phyloP scores from a whole-genome alignment of 2,113 vertebrate species.

The Ramphastos sulfuratus region DNA sequence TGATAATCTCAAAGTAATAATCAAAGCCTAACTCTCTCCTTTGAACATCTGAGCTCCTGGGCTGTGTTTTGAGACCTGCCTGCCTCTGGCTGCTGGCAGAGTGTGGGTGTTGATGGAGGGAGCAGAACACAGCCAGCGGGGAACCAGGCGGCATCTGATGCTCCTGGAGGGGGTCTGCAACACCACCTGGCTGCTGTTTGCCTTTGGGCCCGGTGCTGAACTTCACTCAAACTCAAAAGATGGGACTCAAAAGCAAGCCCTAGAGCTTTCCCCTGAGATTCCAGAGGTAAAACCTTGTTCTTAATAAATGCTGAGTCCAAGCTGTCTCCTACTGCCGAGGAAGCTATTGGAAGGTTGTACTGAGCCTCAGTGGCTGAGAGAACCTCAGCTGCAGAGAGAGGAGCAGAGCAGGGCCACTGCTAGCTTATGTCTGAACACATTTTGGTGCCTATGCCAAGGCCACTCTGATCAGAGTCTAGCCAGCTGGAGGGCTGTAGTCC shows the following conservation, averaged over 20 bases:
- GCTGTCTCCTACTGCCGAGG: neutral
- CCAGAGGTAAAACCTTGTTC: neutral
- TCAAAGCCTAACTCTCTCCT: neutral
- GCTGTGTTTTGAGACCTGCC: neutral
- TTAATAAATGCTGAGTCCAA: neutral
- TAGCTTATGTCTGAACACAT: neutral
- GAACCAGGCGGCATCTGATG: neutral
- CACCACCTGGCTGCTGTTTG: neutral
- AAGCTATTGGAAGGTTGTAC: neutral
- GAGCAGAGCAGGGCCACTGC: neutral
- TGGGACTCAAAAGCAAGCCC: neutral
- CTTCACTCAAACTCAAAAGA: neutral
- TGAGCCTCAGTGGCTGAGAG: neutral
- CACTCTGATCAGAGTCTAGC: neutral
- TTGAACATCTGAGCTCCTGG: neutral
- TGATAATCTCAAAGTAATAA: constrained; percentile 4
- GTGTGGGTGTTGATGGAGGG: fast-evolving
- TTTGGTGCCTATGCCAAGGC: neutral
- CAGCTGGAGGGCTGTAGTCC: neutral
- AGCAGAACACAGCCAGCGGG: fast-evolving
- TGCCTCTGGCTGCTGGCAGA: neutral
- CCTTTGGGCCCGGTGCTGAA: fast-evolving
- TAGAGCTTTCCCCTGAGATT: neutral
- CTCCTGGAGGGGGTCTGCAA: neutral
- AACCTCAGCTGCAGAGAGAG: neutral